phyloP scores from a whole-genome alignment of 2,888 invertebrate species.

The Ophioninae sp. region DNA sequence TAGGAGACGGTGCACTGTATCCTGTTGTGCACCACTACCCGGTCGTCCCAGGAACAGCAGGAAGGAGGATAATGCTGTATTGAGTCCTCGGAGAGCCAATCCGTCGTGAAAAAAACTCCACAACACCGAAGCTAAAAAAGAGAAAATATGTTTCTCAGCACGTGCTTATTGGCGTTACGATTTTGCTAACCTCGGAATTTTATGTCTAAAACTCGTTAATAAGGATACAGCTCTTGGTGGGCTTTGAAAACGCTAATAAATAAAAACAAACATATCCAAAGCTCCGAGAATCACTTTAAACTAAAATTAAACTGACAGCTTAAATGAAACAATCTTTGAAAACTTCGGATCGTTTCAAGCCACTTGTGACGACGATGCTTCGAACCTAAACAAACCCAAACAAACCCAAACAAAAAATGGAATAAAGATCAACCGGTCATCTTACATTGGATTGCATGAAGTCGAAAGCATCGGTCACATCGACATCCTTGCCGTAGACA shows the following conservation, averaged over 20 bases:
- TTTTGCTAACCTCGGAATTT: too few species aligned
- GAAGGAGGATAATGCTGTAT: slow-evolving; percentile 83
- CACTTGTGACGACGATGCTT: background rate
- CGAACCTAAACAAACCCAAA: too few species aligned
- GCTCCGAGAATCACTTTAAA: background rate
- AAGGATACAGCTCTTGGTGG: too few species aligned
- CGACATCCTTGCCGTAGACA: slow-evolving; percentile 78
- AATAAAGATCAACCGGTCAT: slow-evolving; percentile 30
- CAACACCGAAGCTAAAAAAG: slow-evolving; percentile 79
- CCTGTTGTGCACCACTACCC: slow-evolving; percentile 49
- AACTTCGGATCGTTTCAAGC: background rate
- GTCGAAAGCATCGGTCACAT: slow-evolving; percentile 82
- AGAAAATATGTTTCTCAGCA: background rate
- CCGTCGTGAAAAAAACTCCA: slow-evolving; percentile 75
- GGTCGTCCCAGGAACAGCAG: slow-evolving; percentile 82
- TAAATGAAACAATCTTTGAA: background rate
- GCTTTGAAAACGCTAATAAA: background rate
- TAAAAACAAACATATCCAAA: background rate
- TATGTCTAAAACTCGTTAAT: too few species aligned
- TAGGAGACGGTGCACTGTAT: slow-evolving; percentile 65
- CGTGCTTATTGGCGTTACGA: too few species aligned
- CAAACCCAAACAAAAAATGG: background rate
- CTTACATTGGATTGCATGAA: slow-evolving; percentile 84
- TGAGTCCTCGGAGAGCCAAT: slow-evolving; percentile 74
- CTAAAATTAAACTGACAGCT: background rate